Percentiles rank a stretch among this genome's conserved stretches.
phyloP scores from a whole-genome alignment of 53 echinoderm and acorn worm species.

The Actinopyga echinites region DNA sequence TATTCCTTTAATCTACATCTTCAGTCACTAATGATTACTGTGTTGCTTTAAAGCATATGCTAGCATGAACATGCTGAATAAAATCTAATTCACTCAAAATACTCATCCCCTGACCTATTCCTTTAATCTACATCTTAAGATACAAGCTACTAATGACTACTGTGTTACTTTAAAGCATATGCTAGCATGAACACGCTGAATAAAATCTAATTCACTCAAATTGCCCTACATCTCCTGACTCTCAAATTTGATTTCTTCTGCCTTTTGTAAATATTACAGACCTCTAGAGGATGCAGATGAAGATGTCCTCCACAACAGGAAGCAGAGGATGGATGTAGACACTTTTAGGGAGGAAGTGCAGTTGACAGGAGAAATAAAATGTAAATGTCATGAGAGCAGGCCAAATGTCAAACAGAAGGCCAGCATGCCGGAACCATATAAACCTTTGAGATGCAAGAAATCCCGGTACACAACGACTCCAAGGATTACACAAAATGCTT shows the following conservation, averaged over 20 bases:
- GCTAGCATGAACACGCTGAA: constrained; percentile 17
- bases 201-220: constrained; percentile 24
- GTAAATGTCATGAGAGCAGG: background rate
- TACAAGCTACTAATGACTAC: too few species aligned
- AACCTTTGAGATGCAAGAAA: too few species aligned
- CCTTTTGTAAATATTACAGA: constrained; percentile 12
- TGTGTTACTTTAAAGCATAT: background rate
- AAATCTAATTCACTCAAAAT: background rate
- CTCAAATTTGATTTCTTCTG: constrained; percentile 13
- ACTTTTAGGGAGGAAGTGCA: background rate
- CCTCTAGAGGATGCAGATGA: background rate
- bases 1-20: too few species aligned
- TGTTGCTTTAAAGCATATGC: constrained; percentile 11
- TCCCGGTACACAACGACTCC: too few species aligned
- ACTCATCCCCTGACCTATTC: too few species aligned
- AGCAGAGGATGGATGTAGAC: constrained; percentile 8
- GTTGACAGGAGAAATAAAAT: background rate
- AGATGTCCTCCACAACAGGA: background rate
- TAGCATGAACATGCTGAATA: constrained; percentile 11
- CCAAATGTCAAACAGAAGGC: too few species aligned
- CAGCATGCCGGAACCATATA: too few species aligned
- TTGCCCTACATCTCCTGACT: constrained; percentile 22
- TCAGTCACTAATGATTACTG: too few species aligned
- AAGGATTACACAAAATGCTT: too few species aligned
- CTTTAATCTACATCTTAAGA: too few species aligned